Evolutionary conservation across 2,797 vertebrate species (phyloP).

Genomic region (Yasuhikotakia modesta): DNA sequence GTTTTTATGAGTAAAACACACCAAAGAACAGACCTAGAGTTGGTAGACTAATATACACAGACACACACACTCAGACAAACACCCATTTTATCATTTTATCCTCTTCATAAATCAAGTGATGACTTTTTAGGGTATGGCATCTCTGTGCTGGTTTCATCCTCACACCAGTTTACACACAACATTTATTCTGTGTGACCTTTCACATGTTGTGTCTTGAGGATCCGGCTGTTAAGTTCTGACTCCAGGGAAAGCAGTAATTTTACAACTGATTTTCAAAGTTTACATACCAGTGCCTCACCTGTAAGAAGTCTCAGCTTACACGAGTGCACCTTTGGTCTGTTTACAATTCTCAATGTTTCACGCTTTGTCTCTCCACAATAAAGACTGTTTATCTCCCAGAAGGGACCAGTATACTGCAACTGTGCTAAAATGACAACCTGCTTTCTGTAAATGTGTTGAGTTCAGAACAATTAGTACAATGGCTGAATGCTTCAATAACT

Average conservation of each 20-base stretch:
- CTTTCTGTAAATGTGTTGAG: slow-evolving; percentile 1
- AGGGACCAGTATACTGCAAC: not conserved
- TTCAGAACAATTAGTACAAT: not conserved
- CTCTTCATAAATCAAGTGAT: slow-evolving; percentile 23
- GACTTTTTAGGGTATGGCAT: slow-evolving; percentile 45
- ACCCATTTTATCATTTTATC: too few relatives aligned
- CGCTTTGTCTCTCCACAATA: not conserved
- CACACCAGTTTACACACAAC: slow-evolving; percentile 73
- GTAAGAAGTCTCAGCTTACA: slow-evolving; percentile 42
- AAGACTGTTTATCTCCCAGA: not conserved
- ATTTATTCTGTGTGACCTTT: slow-evolving; percentile 80
- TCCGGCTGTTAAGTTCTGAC: slow-evolving; percentile 60
- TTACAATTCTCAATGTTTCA: not conserved
- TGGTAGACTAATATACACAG: too few relatives aligned
- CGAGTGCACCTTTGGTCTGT: slow-evolving; percentile 4
- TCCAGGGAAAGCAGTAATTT: slow-evolving; percentile 65
- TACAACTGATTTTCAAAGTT: slow-evolving; percentile 65
- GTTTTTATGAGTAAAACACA: too few relatives aligned
- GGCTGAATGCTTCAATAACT: not conserved
- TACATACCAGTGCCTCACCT: slow-evolving; percentile 55
- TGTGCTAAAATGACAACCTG: slow-evolving; percentile 9
- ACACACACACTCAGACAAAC: not conserved
- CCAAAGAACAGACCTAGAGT: too few relatives aligned
- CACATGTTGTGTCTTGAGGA: slow-evolving; percentile 65
- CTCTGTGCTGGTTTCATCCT: slow-evolving; percentile 56